A percentile compares a stretch with the other conserved stretches of the same genome.
Evolutionary conservation across 2,797 vertebrate genomes (phyloP).

Genomic region (Psittacula echo): DNA sequence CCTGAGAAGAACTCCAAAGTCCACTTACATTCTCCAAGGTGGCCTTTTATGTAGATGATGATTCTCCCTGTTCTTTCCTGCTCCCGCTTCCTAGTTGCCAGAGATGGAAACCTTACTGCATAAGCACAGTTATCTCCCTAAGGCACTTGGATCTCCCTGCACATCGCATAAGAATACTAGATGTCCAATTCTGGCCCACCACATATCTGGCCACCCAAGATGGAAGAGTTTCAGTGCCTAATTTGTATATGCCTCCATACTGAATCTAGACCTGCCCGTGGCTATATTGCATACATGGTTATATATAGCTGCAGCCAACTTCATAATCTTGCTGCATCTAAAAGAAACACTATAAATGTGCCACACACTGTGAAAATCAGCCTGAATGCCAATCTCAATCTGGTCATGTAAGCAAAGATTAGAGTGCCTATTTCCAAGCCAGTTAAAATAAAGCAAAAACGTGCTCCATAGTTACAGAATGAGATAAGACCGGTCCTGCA

Average conservation of each 20-base stretch:
- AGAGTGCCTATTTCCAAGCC: not conserved
- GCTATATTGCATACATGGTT: not conserved
- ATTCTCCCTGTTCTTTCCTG: not conserved
- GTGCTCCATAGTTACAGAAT: not conserved
- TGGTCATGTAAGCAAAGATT: not conserved
- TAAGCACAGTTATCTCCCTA: not conserved
- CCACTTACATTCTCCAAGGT: not conserved
- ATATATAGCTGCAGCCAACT: not conserved
- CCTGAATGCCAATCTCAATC: slow-evolving; percentile 11
- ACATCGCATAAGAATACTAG: not conserved
- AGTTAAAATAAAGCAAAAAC: not conserved
- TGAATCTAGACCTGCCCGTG: not conserved
- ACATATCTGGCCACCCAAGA: not conserved
- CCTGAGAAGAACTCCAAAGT: not conserved
- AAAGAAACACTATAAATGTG: slow-evolving; percentile 22
- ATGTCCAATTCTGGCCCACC: not conserved
- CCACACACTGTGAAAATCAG: slow-evolving; percentile 2
- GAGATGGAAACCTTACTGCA: not conserved
- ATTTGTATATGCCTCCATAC: not conserved
- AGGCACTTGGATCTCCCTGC: not conserved
- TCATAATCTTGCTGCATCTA: not conserved
- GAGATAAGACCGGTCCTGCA: not conserved
- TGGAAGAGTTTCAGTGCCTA: not conserved
- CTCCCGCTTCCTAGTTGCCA: not conserved
- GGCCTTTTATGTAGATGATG: fast-evolving